Conservation (phyloP, 2,797 vertebrate genomes). For the Poecilia wingei region DNA sequence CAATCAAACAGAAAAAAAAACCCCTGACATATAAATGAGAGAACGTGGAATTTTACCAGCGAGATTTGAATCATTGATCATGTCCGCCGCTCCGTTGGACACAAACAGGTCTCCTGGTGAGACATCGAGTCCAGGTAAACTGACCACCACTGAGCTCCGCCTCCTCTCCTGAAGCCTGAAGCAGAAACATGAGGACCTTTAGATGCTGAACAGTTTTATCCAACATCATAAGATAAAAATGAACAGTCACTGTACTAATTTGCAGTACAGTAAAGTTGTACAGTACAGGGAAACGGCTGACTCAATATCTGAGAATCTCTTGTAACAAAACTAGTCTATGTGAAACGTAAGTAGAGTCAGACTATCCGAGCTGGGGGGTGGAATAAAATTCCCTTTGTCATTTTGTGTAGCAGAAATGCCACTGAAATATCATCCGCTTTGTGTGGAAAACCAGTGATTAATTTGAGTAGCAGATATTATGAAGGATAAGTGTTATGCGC, state of each 20-base stretch:
- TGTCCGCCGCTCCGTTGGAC: conserved; percentile 82
- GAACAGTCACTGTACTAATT: neutral
- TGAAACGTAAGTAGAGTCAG: conserved; percentile 14
- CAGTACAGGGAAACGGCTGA: neutral
- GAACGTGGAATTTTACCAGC: conserved; percentile 62
- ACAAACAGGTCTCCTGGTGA: conserved; percentile 91
- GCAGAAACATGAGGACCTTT: conserved; percentile 8
- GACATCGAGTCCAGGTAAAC: conserved; percentile 85
- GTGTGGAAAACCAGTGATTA: conserved; percentile 49
- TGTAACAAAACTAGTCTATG: neutral
- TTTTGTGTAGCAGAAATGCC: conserved; percentile 63
- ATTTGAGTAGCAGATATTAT: conserved; percentile 33
- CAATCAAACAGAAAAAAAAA: neutral
- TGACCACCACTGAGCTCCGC: conserved; percentile 88
- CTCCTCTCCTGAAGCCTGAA: conserved; percentile 81
- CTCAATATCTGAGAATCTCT: conserved; percentile 4
- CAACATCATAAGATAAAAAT: neutral
- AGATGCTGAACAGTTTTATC: neutral
- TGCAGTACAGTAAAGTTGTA: too few relatives aligned
- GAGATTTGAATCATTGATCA: conserved; percentile 76
- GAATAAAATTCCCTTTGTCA: conserved; percentile 72
- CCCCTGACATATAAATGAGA: neutral
- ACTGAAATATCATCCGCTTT: conserved; percentile 62
- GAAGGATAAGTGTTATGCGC: conserved; percentile 46
- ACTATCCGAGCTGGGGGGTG: conserved; percentile 36